These are phyloP conservation scores for Oncorhynchus clarkii DNA, from an alignment of 2,113 vertebrate species.

Conservation along the genomic window DNA sequence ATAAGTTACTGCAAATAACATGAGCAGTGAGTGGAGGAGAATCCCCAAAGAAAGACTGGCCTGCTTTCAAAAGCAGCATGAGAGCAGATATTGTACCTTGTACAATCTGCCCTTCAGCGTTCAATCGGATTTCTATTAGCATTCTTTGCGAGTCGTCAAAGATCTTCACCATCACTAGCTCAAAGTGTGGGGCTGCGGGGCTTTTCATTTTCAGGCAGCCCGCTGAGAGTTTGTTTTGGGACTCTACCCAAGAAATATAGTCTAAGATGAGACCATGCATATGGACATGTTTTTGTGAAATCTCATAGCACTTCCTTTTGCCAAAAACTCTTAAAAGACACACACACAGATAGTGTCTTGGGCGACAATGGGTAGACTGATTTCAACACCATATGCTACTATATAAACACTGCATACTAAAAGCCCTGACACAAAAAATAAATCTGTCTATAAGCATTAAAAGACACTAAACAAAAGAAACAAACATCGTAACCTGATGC, in stretches of 20 bases:
- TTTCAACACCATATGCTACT: background rate
- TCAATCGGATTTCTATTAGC: slow-evolving; percentile 4
- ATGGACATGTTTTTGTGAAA: slow-evolving; percentile 7
- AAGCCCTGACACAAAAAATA: background rate
- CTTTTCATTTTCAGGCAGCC: background rate
- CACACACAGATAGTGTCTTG: background rate
- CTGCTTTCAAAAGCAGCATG: background rate
- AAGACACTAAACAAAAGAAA: background rate
- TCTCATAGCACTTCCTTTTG: background rate
- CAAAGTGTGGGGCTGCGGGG: background rate
- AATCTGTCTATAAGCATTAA: no score
- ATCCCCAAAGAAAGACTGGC: background rate
- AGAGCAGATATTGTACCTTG: background rate
- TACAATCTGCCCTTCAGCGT: background rate
- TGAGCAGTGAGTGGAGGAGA: background rate
- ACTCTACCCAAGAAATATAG: background rate
- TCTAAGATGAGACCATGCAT: slow-evolving; percentile 2
- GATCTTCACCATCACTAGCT: slow-evolving; percentile 2
- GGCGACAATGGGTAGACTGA: background rate
- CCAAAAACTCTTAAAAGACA: background rate
- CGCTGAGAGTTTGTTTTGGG: background rate
- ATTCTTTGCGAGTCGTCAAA: background rate
- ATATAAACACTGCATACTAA: background rate
- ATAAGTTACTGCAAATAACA: background rate
- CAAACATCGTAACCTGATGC: background rate